Base-by-base conservation (phyloP, 2,888 invertebrate species). In the Caenorhabditis angaria region DNA sequence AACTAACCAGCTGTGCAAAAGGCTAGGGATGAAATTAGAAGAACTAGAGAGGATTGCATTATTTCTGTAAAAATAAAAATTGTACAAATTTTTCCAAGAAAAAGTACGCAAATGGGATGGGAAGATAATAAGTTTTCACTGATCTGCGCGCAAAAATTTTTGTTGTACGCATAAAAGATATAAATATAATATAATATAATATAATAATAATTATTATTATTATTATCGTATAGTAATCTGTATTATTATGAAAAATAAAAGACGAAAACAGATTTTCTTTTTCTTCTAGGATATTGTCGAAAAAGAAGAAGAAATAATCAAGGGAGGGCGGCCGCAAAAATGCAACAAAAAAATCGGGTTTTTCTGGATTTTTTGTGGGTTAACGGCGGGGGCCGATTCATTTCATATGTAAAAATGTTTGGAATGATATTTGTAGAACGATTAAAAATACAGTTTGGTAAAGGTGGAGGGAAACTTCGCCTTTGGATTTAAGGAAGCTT, bases 1-100 rank as follows among this genome's bases (percentile, higher is more conserved):
- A 41, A 41, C 51, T 48, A n/a, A 60, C 60, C 48, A 41, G 69
- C 48, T 55, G 64, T 41, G 10, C 41, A 6, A 41, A 5, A 41
- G 18, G 65, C 54, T 57, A 65, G 58, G 6, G 65, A 61, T 18
- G 41, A 6, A 41, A 41, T 41, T 18, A 41, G 14, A 18, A 41
- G 6, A 32, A 32, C 10, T 32, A 32, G 41, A 3, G 18, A 14
- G 10, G 41, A 41, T 6, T 41, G 6, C 41, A 41, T 41, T 5
- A 12, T 41, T 18, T 41, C 6, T 51, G 2, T 8, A 54, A 27
- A 54, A 54, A 24, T 27, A 51, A 4, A 51, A 51, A 22, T 10
- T 8, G 4, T n/a, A n/a, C 18, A 18, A 48, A 48, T 4, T 12
- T 48, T 6, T 51, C 51, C 24, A 51, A 4, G 4, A 22, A 51